Evolutionary conservation across 1,140 invertebrate species (phyloP).

Genomic region (Conus betulinus): DNA sequence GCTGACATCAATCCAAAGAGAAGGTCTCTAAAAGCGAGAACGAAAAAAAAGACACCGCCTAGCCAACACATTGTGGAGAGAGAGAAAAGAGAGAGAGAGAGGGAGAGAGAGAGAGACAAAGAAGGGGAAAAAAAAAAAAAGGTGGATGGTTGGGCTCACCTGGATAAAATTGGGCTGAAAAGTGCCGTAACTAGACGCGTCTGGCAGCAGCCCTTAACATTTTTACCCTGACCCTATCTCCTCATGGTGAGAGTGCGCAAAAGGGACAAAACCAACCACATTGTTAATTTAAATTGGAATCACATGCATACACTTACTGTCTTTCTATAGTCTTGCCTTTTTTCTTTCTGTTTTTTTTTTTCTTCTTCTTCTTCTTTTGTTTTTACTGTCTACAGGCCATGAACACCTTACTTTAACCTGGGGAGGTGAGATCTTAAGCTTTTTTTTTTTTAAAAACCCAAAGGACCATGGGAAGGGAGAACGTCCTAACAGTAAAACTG

Average conservation of each 20-base stretch:
- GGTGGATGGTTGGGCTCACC: constrained; percentile 48
- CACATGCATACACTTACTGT: too few species aligned
- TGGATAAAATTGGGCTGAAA: constrained; percentile 60
- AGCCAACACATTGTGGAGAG: too few species aligned
- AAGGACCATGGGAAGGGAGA: too few species aligned
- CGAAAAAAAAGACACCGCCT: not conserved
- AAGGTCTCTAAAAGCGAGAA: not conserved
- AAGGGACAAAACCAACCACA: not conserved
- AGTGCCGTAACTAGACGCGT: constrained; percentile 62
- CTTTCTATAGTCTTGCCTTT: too few species aligned
- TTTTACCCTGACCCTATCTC: constrained; percentile 57
- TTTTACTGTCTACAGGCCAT: too few species aligned
- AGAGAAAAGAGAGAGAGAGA: not conserved
- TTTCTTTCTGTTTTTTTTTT: too few species aligned
- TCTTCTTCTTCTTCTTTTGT: too few species aligned
- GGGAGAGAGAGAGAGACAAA: not conserved
- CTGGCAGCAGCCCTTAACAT: constrained; percentile 56
- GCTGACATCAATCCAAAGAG: not conserved
- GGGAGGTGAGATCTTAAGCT: too few species aligned
- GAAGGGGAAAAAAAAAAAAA: constrained; percentile 13
- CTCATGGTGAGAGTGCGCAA: constrained; percentile 1
- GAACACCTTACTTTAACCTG: too few species aligned
- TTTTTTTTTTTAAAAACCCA: too few species aligned
- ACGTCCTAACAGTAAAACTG: too few species aligned
- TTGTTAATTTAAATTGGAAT: too few species aligned